Evolutionary conservation across 2,888 invertebrate genomes (phyloP).

Genomic region (Cheilosia impressa): DNA sequence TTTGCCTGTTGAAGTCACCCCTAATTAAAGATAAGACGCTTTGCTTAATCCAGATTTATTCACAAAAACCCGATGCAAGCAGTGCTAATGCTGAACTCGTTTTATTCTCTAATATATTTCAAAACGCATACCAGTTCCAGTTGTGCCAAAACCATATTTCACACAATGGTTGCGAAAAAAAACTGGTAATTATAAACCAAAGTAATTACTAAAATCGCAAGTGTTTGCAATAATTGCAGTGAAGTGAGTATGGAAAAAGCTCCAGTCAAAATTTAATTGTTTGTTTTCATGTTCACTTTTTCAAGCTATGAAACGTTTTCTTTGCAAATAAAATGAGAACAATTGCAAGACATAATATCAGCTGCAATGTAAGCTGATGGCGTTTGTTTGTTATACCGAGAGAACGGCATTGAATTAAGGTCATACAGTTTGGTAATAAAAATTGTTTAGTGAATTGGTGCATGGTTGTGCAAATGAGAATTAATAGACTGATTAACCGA

Average conservation of each 20-base stretch:
- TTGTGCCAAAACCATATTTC: constrained; percentile 10
- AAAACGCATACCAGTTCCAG: constrained; percentile 2
- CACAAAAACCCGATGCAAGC: not conserved
- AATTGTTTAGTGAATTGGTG: not conserved
- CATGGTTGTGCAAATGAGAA: not conserved
- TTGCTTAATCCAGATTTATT: not conserved
- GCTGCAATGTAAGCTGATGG: not conserved
- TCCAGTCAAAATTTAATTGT: constrained; percentile 11
- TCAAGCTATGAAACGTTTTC: constrained; percentile 1
- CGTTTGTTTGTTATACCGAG: not conserved
- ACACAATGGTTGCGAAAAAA: constrained; percentile 1
- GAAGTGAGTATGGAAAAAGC: not conserved
- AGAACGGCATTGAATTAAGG: constrained; percentile 12
- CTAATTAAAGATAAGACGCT: not conserved
- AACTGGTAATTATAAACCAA: constrained; percentile 3
- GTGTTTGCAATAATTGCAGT: constrained; percentile 5
- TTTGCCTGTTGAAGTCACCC: too few species aligned
- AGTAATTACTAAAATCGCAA: constrained; percentile 9
- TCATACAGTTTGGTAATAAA: constrained; percentile 4
- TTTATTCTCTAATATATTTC: not conserved
- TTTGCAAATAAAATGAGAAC: constrained; percentile 6
- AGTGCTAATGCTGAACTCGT: not conserved
- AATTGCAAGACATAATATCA: not conserved
- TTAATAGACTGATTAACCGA: not conserved
- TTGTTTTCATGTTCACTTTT: constrained; percentile 6